Conservation (phyloP, 1,140 invertebrate species). For the Drosophila persimilis region DNA sequence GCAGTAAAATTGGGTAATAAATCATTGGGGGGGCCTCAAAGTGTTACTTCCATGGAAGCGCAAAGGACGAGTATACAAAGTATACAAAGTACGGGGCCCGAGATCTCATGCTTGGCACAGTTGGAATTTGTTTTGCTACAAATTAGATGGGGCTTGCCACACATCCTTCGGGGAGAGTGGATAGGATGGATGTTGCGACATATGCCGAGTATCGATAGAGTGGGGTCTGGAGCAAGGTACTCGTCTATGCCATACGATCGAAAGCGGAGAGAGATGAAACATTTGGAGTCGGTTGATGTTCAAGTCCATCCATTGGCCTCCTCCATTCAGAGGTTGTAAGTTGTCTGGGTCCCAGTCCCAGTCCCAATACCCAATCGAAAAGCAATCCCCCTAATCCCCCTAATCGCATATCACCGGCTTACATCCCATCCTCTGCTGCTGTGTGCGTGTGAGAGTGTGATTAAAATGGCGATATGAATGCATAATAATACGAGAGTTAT, state of each 20-base stretch:
- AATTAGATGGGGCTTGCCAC: constrained; percentile 71
- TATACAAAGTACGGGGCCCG: constrained; percentile 9
- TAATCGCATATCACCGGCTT: constrained; percentile 21
- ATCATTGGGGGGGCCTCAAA: constrained; percentile 74
- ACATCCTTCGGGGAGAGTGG: constrained; percentile 9
- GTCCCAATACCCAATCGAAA: constrained; percentile 33
- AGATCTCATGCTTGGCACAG: constrained; percentile 22
- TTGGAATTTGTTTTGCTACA: constrained; percentile 72
- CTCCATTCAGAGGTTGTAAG: constrained; percentile 28
- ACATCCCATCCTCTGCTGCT: constrained; percentile 14
- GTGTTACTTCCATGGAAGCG: constrained; percentile 55
- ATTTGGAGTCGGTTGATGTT: no score
- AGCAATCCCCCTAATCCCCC: constrained; percentile 54
- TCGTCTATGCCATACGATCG: no score
- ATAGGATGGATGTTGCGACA: constrained; percentile 27
- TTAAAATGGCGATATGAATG: constrained; percentile 80
- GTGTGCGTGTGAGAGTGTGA: constrained; percentile 57
- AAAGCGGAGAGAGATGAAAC: no score
- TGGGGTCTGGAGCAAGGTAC: no score
- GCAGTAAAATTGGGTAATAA: constrained; percentile 81
- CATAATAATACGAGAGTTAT: constrained; percentile 78
- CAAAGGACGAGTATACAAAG: constrained; percentile 17
- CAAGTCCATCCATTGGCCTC: not conserved
- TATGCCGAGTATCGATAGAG: constrained; percentile 16
- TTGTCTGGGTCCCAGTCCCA: constrained; percentile 2